Percentiles rank a stretch among this genome's conserved stretches.
phyloP scores from a whole-genome alignment of 2,888 invertebrate genomes.

The Caenorhabditis japonica region DNA sequence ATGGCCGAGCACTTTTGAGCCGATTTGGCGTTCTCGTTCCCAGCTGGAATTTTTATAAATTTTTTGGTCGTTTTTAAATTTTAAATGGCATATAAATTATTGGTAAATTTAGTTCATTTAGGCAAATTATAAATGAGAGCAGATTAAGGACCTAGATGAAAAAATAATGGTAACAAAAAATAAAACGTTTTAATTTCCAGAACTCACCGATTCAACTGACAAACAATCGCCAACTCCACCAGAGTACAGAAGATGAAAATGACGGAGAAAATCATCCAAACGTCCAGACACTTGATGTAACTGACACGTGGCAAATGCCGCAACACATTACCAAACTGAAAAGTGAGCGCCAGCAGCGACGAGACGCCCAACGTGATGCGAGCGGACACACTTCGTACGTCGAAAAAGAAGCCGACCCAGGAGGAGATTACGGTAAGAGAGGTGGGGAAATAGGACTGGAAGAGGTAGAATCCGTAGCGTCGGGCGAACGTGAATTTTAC shows the following conservation, averaged over 20 bases:
- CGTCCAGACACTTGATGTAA: slow-evolving; percentile 77
- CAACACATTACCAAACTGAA: slow-evolving; percentile 77
- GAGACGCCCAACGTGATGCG: slow-evolving; percentile 77
- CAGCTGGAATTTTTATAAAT: slow-evolving; percentile 62
- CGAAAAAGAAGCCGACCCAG: slow-evolving; percentile 78
- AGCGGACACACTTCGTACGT: slow-evolving; percentile 76
- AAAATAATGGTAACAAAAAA: neutral
- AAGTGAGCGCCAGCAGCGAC: slow-evolving; percentile 76
- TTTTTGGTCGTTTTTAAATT: no score
- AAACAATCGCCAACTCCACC: slow-evolving; percentile 77
- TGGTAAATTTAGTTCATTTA: no score
- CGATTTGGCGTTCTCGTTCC: slow-evolving; percentile 76
- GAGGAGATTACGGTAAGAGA: slow-evolving; percentile 73
- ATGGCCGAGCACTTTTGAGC: slow-evolving; percentile 76
- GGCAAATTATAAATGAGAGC: no score
- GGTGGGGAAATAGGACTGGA: slow-evolving; percentile 77
- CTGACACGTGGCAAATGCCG: slow-evolving; percentile 77
- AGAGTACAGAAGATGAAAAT: slow-evolving; percentile 77
- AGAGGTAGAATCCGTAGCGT: slow-evolving; percentile 77
- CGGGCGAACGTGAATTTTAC: slow-evolving; percentile 77
- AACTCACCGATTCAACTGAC: slow-evolving; percentile 70
- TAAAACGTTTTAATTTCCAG: neutral
- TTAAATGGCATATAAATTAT: no score
- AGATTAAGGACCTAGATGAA: no score
- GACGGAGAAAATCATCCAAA: slow-evolving; percentile 76